Percentiles rank a stretch among this genome's conserved stretches.
These are phyloP conservation scores for Ailuropoda melanoleuca DNA, from an alignment of 2,113 vertebrate species.

Conservation along the genomic window DNA sequence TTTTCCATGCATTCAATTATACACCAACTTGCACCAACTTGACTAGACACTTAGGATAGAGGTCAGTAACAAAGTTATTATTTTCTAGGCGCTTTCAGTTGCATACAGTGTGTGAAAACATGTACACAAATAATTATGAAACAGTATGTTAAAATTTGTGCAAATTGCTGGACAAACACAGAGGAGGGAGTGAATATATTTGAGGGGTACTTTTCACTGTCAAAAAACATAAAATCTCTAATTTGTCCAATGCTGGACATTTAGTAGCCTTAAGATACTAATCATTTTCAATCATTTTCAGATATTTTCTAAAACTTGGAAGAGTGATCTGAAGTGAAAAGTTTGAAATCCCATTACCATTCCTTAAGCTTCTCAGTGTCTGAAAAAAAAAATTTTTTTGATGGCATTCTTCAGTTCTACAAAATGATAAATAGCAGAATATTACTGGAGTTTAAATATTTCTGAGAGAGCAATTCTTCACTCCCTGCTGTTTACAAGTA, in stretches of 20 bases:
- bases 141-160: background rate
- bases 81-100: background rate
- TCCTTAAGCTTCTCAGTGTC: constrained; percentile 47
- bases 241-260: background rate
- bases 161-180: background rate
- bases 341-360: constrained; percentile 38
- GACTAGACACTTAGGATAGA: background rate
- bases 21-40: background rate
- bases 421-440: constrained; percentile 83
- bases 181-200: background rate
- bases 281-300: constrained; percentile 69
- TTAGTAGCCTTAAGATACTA: background rate
- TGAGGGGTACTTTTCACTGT: background rate
- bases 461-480: constrained; percentile 83
- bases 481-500: constrained; percentile 87
- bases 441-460: constrained; percentile 87
- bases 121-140: background rate
- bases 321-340: constrained; percentile 62
- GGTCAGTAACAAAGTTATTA: background rate
- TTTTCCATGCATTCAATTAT: background rate
- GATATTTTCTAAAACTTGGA: constrained; percentile 54
- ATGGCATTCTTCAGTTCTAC: constrained; percentile 68
- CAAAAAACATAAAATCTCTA: background rate
- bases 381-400: background rate
- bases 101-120: background rate